These are phyloP conservation scores for Lycophotia porphyrea DNA, from an alignment of 2,888 invertebrate species.

Conservation along the genomic window DNA sequence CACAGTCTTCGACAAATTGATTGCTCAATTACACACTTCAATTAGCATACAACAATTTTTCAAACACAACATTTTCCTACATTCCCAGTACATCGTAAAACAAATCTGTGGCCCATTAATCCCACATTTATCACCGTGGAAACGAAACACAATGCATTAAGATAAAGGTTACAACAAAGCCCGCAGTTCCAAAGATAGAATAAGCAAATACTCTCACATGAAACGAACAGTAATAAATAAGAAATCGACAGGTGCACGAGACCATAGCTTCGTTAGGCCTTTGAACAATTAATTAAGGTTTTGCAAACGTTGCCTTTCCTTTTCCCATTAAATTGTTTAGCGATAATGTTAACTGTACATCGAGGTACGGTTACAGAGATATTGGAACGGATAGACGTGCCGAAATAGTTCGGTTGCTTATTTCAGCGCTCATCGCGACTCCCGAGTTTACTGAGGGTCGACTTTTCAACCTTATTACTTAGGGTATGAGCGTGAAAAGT, in stretches of 20 bases:
- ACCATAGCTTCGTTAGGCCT: slow-evolving; percentile 75
- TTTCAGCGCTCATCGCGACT: neutral
- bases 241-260: slow-evolving; percentile 77
- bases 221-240: slow-evolving; percentile 79
- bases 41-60: neutral
- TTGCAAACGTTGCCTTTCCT: slow-evolving; percentile 67
- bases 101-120: slow-evolving; percentile 53
- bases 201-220: slow-evolving; percentile 67
- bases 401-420: neutral
- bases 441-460: too few species aligned
- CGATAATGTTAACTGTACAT: slow-evolving; percentile 57
- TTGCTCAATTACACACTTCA: slow-evolving; percentile 6
- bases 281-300: slow-evolving; percentile 76
- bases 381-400: slow-evolving; percentile 21
- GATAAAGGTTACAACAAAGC: slow-evolving; percentile 61
- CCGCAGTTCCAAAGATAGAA: slow-evolving; percentile 42
- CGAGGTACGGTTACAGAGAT: slow-evolving; percentile 47
- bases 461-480: too few species aligned
- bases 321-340: slow-evolving; percentile 64
- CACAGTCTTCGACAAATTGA: neutral
- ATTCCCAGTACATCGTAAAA: slow-evolving; percentile 38
- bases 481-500: too few species aligned
- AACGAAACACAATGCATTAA: slow-evolving; percentile 61
- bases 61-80: slow-evolving; percentile 11
- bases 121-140: slow-evolving; percentile 56